Percentiles rank a stretch among this genome's conserved stretches.
phyloP scores from a whole-genome alignment of 2,113 vertebrate species.

The Marcusenius ussheri region DNA sequence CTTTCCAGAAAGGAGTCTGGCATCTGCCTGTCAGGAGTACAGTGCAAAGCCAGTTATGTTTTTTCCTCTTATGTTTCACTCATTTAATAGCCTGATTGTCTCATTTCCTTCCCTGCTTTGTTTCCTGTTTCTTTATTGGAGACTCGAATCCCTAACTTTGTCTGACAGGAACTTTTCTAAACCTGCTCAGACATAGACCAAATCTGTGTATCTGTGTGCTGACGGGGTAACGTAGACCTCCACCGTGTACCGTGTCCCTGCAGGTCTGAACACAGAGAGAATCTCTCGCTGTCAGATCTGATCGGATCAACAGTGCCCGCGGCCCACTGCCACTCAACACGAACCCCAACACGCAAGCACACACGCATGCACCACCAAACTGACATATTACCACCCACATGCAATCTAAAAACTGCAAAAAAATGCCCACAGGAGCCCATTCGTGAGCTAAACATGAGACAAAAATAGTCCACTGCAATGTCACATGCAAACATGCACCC shows the following conservation, averaged over 20 bases:
- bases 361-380: neutral
- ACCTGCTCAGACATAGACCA: constrained; percentile 32
- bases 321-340: neutral
- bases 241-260: constrained; percentile 22
- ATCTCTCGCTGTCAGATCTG: constrained; percentile 42
- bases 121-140: neutral
- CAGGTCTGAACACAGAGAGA: constrained; percentile 42
- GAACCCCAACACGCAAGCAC: neutral
- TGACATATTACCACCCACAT: neutral
- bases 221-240: constrained; percentile 23
- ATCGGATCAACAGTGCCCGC: constrained; percentile 40
- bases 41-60: neutral
- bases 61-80: neutral
- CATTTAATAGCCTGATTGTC: neutral
- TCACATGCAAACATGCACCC: neutral
- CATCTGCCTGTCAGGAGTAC: neutral
- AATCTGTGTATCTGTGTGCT: constrained; percentile 33
- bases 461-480: neutral
- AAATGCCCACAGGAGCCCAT: neutral
- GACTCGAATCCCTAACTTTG: neutral
- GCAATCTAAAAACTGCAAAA: neutral
- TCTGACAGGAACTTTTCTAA: constrained; percentile 1
- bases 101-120: neutral
- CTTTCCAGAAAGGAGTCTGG: neutral
- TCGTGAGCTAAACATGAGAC: neutral